A percentile compares a stretch with the other conserved stretches of the same genome.
Conservation (phyloP, 2,888 invertebrate genomes). For the Microctonus brassicae region DNA sequence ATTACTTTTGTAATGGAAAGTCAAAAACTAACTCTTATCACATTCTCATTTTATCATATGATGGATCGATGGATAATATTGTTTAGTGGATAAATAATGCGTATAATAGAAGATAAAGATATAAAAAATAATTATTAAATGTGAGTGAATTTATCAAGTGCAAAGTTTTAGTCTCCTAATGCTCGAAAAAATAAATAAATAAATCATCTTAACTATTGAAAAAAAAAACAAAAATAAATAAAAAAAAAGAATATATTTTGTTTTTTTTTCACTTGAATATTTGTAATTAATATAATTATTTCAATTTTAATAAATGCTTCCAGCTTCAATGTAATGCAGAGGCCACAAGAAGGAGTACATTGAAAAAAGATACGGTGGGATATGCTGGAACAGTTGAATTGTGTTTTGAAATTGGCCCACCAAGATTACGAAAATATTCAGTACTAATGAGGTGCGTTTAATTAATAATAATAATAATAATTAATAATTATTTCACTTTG, state of each 20-base stretch:
- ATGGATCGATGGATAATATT: slow-evolving; percentile 11
- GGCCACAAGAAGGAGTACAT: slow-evolving; percentile 73
- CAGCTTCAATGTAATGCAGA: slow-evolving; percentile 81
- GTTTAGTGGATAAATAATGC: background rate
- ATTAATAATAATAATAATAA: too few species aligned
- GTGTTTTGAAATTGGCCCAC: slow-evolving; percentile 84
- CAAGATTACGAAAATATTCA: slow-evolving; percentile 75
- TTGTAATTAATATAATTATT: background rate
- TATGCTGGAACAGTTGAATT: slow-evolving; percentile 88
- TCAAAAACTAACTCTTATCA: too few species aligned
- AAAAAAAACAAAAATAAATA: background rate
- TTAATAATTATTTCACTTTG: slow-evolving; percentile 24
- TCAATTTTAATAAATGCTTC: slow-evolving; percentile 41
- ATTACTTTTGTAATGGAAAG: too few species aligned
- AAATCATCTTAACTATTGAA: background rate
- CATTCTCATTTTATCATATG: background rate
- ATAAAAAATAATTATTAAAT: background rate
- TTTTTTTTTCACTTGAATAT: background rate
- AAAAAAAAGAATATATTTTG: background rate
- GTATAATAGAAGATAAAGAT: background rate
- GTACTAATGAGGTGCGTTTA: slow-evolving; percentile 74
- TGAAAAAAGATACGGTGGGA: slow-evolving; percentile 72
- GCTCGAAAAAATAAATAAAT: slow-evolving; percentile 13
- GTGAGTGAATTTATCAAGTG: background rate
- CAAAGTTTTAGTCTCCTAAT: slow-evolving; percentile 34